These are phyloP conservation scores for Smittia sp. DNA, from an alignment of 2,888 invertebrate genomes.

Conservation along the genomic window DNA sequence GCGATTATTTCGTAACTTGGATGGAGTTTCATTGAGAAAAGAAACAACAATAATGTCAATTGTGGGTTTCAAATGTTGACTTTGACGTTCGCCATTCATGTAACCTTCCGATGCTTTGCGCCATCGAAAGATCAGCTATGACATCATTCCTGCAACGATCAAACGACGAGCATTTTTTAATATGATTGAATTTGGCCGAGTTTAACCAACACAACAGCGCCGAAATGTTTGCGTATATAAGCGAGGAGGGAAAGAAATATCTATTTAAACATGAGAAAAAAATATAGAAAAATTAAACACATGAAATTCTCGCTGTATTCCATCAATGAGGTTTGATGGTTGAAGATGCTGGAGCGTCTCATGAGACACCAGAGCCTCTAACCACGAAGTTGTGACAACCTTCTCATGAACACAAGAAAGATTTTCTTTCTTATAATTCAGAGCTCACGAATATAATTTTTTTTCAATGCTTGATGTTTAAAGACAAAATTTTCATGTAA, in stretches of 20 bases:
- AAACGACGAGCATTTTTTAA: not conserved
- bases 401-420: too few species aligned
- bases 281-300: conserved; percentile 11
- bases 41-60: conserved; percentile 4
- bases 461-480: too few species aligned
- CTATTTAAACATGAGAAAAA: not conserved
- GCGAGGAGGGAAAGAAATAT: not conserved
- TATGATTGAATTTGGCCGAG: conserved; percentile 30
- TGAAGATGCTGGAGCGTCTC: too few species aligned
- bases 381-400: too few species aligned
- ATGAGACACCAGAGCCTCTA: too few species aligned
- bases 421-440: too few species aligned
- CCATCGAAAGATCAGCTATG: conserved; percentile 9
- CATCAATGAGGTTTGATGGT: too few species aligned
- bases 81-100: not conserved
- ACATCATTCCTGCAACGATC: conserved; percentile 13
- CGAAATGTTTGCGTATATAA: not conserved
- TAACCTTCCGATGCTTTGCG: not conserved
- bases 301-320: not conserved
- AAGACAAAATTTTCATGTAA: too few species aligned
- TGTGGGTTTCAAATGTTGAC: not conserved
- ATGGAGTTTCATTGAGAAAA: not conserved
- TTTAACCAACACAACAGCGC: not conserved
- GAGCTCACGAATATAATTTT: too few species aligned
- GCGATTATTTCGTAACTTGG: not conserved